Evolutionary conservation across 2,113 vertebrate genomes (phyloP).

Genomic region (Oryzias celebensis): DNA sequence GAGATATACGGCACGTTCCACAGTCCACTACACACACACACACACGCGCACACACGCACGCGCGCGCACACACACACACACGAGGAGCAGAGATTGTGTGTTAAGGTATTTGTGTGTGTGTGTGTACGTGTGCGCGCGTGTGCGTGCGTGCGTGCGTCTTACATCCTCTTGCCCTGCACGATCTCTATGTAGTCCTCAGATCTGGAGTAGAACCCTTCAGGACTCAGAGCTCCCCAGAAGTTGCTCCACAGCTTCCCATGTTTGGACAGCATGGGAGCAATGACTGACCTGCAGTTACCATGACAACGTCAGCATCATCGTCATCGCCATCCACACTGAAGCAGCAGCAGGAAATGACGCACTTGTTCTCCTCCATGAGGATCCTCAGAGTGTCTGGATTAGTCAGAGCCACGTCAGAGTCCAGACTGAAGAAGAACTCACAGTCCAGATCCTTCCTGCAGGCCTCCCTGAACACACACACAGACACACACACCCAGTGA

Average conservation of each 20-base stretch:
- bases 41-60: neutral
- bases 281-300: constrained; percentile 44
- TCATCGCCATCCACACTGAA: fast-evolving
- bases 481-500: neutral
- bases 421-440: constrained; percentile 69
- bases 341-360: fast-evolving
- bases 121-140: neutral
- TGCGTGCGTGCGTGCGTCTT: constrained; percentile 8
- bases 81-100: neutral
- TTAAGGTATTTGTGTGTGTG: too few species aligned
- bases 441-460: constrained; percentile 58
- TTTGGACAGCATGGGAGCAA: constrained; percentile 61
- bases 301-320: neutral
- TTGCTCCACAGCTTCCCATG: constrained; percentile 72
- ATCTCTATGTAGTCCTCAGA: constrained; percentile 74
- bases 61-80: neutral
- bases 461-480: constrained; percentile 26
- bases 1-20: constrained; percentile 71
- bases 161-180: constrained; percentile 66
- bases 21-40: constrained; percentile 39
- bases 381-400: constrained; percentile 57
- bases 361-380: constrained; percentile 67
- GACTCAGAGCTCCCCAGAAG: constrained; percentile 71
- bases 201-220: constrained; percentile 66
- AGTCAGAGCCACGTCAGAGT: constrained; percentile 61